Evolutionary conservation across 2,797 vertebrate genomes (phyloP), one percentile per base, ranked within the genome.

Genomic region (Acanthurus leucopareius): DNA sequence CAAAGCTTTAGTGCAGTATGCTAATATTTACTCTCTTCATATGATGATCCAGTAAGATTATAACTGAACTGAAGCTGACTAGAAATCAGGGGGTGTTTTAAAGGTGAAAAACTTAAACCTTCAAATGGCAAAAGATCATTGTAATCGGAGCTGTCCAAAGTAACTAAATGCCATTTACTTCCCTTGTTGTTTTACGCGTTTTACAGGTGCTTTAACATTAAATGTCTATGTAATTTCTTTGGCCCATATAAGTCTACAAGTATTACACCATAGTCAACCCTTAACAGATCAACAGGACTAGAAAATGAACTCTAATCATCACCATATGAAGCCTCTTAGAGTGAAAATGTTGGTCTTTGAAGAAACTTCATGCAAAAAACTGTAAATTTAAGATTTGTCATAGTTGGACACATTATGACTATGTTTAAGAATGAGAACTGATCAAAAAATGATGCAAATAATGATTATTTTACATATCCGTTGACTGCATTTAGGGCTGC

Each of bases 251-350:
- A 13, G 58, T n/a, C 57, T 74, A 44, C 4, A 70, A 38, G 63
- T 25, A 45, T 57, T 35, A 10, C 17, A 25, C 45, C 15, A 57
- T 14, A 22, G 6, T 35, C 14, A 22, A 47, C 35, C 11, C 51
- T 42, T 35, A 28, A 15, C 51, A 66, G 53, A 69, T 4, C 16
- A 25, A 10, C 28, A 52, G 16, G 20, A 45, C 61, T 63, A 53
- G 45, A 8, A 52, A 22, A 6, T 70, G 38, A 85, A 67, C 79
- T 83, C 73, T 86, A 65, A 76, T 52, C 73, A 28, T 10, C 35
- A 32, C 45, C 47, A 3, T 20, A 44, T 4, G 4, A 28, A 48
- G 4, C 62, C 42, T 59, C 16, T 20, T 32, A 57, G 42, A 52
- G 22, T 20, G 42, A 47, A 79, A 65, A 56, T 47, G 20, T 67